These are phyloP conservation scores for Chironomus tepperi DNA, from an alignment of 1,140 invertebrate genomes.

Conservation along the genomic window DNA sequence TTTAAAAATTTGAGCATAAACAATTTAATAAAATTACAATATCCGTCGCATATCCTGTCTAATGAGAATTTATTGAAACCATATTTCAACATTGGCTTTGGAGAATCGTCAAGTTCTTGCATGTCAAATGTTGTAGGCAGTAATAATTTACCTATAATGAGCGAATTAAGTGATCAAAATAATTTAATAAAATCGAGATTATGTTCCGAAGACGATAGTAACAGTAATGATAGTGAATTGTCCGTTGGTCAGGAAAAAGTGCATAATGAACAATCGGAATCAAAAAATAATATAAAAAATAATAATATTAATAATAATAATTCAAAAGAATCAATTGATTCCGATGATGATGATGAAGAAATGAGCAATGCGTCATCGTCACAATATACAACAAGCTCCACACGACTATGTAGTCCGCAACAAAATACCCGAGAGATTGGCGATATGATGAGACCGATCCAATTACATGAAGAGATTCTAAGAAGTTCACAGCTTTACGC, in stretches of 20 bases:
- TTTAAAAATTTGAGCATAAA: background rate
- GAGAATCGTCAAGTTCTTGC: background rate
- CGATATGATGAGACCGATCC: slow-evolving; percentile 27
- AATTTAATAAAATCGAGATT: slow-evolving; percentile 27
- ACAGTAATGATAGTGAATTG: slow-evolving; percentile 55
- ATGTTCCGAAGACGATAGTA: slow-evolving; percentile 45
- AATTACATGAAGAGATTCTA: slow-evolving; percentile 38
- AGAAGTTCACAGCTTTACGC: slow-evolving; percentile 39
- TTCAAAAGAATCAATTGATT: background rate
- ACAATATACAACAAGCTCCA: background rate
- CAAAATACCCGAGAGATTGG: background rate
- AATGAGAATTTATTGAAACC: slow-evolving; percentile 6
- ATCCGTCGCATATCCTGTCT: background rate
- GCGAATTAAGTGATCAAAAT: slow-evolving; percentile 3
- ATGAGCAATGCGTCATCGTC: slow-evolving; percentile 25
- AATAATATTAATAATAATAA: slow-evolving; percentile 43
- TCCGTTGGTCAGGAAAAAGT: slow-evolving; percentile 56
- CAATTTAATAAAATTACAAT: background rate
- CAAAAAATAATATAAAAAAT: slow-evolving; percentile 41
- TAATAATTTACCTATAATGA: background rate
- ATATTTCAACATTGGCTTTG: background rate
- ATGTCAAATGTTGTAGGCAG: background rate
- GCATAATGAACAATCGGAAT: slow-evolving; percentile 27
- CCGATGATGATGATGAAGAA: slow-evolving; percentile 20
- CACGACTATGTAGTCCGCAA: background rate